phyloP scores from a whole-genome alignment of 1,140 invertebrate species.

The Sogatella furcifera region DNA sequence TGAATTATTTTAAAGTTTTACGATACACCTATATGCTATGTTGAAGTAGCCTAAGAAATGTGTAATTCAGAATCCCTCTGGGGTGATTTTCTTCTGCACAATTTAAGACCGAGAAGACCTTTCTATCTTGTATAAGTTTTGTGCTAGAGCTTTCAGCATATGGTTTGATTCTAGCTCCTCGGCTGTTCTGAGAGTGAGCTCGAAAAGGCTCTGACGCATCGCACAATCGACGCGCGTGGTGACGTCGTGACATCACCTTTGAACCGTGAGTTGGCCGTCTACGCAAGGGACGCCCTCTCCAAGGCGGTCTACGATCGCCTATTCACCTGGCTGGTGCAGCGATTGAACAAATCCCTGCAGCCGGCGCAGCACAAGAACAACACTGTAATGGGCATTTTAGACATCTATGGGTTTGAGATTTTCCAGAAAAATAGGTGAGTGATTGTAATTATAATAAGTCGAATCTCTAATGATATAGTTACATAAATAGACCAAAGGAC shows the following conservation, averaged over 20 bases:
- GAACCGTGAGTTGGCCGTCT: conserved; percentile 61
- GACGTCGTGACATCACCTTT: conserved; percentile 73
- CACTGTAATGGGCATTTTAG: conserved; percentile 71
- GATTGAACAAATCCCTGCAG: conserved; percentile 66
- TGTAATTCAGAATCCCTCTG: no score
- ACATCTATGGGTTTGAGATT: conserved; percentile 82
- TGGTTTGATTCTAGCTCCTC: conserved; percentile 52
- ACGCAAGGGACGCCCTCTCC: conserved; percentile 73
- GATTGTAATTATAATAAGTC: no score
- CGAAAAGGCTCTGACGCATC: conserved; percentile 60
- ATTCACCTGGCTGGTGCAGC: conserved; percentile 77
- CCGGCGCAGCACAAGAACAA: conserved; percentile 37
- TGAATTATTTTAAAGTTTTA: no score
- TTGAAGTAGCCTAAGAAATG: no score
- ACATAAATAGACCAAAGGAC: no score
- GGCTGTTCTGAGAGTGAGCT: conserved; percentile 53
- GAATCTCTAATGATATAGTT: no score
- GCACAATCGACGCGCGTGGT: conserved; percentile 72
- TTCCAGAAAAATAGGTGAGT: conserved; percentile 58
- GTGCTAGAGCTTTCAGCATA: no score
- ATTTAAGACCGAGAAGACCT: no score
- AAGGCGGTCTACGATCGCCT: conserved; percentile 81
- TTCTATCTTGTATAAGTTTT: no score
- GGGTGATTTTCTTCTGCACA: no score
- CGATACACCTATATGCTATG: no score